Evolutionary conservation across 2,113 vertebrate species (phyloP).

Genomic region (Uria lomvia): DNA sequence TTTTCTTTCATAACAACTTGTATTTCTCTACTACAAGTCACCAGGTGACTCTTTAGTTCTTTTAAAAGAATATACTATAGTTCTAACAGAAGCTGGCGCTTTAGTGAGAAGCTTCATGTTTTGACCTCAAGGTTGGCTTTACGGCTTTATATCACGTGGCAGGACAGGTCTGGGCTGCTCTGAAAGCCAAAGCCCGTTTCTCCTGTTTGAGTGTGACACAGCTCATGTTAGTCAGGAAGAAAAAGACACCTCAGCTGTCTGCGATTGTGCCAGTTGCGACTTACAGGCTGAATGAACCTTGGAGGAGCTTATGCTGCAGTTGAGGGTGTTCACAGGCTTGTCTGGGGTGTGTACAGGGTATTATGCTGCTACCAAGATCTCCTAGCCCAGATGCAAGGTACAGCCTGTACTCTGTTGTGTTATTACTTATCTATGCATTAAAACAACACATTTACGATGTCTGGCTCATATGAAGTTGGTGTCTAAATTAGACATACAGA

Average conservation of each 20-base stretch:
- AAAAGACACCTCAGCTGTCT: neutral
- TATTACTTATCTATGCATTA: neutral
- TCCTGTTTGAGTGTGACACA: neutral
- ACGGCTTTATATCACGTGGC: accelerated
- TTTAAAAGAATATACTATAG: neutral
- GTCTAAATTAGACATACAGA: neutral
- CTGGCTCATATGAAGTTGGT: neutral
- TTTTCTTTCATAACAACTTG: neutral
- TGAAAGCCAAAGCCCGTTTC: neutral
- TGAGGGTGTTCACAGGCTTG: neutral
- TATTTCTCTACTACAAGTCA: neutral
- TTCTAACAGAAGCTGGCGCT: neutral
- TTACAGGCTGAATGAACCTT: neutral
- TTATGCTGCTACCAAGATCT: neutral
- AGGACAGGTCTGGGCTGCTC: neutral
- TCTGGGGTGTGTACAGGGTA: neutral
- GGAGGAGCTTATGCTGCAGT: neutral
- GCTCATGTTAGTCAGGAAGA: neutral
- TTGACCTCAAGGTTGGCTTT: neutral
- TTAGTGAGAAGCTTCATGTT: neutral
- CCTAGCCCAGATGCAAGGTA: neutral
- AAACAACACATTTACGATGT: neutral
- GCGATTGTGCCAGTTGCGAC: accelerated
- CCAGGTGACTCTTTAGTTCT: neutral
- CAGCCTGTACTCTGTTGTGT: neutral